phyloP scores from a whole-genome alignment of 2,888 invertebrate species.

The Drosophila barbarae region DNA sequence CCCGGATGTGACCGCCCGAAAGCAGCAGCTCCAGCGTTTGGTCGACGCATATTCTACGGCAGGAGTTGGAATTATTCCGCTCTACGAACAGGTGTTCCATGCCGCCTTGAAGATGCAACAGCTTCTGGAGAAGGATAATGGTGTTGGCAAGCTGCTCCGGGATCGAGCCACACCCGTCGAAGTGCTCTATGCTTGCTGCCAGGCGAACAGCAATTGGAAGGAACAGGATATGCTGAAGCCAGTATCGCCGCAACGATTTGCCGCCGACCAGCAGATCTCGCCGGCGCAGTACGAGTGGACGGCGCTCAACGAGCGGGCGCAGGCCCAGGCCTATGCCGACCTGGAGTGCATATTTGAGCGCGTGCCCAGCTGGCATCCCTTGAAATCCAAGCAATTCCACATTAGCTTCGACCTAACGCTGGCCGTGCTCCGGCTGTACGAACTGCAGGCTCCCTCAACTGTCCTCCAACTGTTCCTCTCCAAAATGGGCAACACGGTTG shows the following conservation, averaged over 20 bases:
- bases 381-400: constrained; percentile 78
- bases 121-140: constrained; percentile 63
- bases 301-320: constrained; percentile 81
- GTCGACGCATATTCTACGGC: constrained; percentile 61
- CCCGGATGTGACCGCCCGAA: constrained; percentile 72
- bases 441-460: constrained; percentile 76
- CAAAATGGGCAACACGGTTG: constrained; percentile 74
- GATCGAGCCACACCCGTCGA: constrained; percentile 74
- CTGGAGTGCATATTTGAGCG: constrained; percentile 77
- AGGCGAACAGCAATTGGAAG: constrained; percentile 77
- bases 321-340: constrained; percentile 78
- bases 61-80: constrained; percentile 59
- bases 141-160: constrained; percentile 50
- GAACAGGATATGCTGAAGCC: constrained; percentile 67
- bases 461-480: constrained; percentile 77
- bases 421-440: constrained; percentile 74
- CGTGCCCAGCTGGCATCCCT: constrained; percentile 76
- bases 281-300: constrained; percentile 86
- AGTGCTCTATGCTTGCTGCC: constrained; percentile 74
- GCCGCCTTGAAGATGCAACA: constrained; percentile 69
- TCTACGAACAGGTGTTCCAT: constrained; percentile 75
- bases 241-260: constrained; percentile 75
- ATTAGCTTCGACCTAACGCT: constrained; percentile 78
- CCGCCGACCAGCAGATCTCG: constrained; percentile 80
- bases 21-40: constrained; percentile 68